These are phyloP conservation scores for Nebria salina DNA, from an alignment of 2,888 invertebrate genomes.

Conservation along the genomic window DNA sequence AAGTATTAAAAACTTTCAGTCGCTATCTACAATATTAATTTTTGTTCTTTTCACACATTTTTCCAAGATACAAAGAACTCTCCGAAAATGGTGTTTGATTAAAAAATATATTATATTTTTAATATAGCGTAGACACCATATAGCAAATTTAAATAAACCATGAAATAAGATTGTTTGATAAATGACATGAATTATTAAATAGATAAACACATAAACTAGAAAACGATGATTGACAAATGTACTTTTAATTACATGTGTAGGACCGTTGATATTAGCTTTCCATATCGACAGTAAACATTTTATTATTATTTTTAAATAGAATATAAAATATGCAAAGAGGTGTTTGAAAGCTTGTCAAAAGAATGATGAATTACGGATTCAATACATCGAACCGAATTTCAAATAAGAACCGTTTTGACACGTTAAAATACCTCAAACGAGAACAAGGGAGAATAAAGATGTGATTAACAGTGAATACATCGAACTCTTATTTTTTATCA, in stretches of 20 bases:
- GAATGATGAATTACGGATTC: slow-evolving; percentile 11
- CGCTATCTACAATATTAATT: too few species aligned
- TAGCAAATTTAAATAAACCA: neutral
- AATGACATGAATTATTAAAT: neutral
- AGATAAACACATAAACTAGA: neutral
- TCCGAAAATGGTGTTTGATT: neutral
- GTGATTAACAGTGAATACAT: neutral
- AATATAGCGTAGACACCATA: neutral
- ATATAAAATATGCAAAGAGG: slow-evolving; percentile 5
- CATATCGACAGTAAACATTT: neutral
- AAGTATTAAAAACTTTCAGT: neutral
- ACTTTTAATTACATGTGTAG: neutral
- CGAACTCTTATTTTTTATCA: neutral
- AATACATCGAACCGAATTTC: neutral
- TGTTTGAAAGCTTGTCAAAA: slow-evolving; percentile 6
- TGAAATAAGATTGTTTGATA: neutral
- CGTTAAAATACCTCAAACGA: neutral
- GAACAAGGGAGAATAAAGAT: neutral
- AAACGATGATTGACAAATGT: neutral
- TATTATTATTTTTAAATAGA: slow-evolving; percentile 11
- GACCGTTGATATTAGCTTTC: neutral
- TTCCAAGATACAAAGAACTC: neutral
- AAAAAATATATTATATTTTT: neutral
- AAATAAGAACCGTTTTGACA: neutral
- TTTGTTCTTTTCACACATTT: too few species aligned